These are phyloP conservation scores for Crotalus viridis DNA, from an alignment of 2,113 vertebrate species.

Conservation along the genomic window DNA sequence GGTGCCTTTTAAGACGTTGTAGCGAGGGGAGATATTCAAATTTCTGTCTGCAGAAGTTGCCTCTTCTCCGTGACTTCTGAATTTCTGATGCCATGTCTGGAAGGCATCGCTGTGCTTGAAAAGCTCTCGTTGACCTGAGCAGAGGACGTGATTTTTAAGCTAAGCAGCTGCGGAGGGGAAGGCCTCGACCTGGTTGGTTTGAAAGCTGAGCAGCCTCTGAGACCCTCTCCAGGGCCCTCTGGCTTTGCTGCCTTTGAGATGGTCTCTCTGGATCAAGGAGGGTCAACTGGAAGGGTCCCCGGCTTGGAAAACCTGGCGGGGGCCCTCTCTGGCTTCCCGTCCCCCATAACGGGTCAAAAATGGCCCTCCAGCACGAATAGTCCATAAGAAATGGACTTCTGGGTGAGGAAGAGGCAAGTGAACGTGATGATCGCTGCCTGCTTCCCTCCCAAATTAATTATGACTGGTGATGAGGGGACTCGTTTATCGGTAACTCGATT, in stretches of 20 bases:
- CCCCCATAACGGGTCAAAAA: neutral
- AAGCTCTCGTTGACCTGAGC: neutral
- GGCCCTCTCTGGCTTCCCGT: neutral
- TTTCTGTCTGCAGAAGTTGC: conserved; percentile 46
- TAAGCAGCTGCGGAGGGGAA: neutral
- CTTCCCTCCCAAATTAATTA: neutral
- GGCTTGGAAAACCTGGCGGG: neutral
- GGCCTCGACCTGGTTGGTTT: neutral
- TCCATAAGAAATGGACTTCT: neutral
- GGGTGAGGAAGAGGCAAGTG: neutral
- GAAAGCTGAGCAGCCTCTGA: neutral
- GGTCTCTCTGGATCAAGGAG: neutral
- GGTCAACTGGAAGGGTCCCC: neutral
- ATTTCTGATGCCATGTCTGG: conserved; percentile 49
- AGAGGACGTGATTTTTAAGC: neutral
- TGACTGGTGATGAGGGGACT: neutral
- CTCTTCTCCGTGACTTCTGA: conserved; percentile 36
- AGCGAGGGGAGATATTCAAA: conserved; percentile 40
- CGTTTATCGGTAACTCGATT: neutral
- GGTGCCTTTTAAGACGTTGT: conserved; percentile 62
- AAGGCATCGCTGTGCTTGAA: conserved; percentile 24
- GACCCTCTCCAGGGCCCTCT: neutral
- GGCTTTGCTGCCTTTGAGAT: neutral
- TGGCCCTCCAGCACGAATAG: neutral
- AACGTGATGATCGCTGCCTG: neutral